Conservation (phyloP, 2,113 vertebrate genomes). For the Sander lucioperca region DNA sequence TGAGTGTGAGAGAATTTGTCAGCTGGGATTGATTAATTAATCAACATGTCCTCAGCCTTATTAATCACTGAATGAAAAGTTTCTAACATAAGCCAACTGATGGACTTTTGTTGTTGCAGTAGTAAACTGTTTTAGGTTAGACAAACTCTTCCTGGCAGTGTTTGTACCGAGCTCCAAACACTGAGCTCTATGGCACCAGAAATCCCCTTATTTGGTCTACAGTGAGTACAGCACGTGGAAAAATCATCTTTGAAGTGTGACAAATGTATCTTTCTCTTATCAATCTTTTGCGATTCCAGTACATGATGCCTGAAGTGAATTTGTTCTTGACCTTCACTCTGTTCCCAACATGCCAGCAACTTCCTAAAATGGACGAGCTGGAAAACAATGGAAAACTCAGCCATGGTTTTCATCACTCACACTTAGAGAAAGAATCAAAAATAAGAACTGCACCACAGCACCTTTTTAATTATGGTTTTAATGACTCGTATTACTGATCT, state of each 20-base stretch:
- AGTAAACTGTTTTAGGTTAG: background rate
- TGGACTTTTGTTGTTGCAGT: background rate
- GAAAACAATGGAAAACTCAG: conserved; percentile 12
- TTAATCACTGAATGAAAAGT: background rate
- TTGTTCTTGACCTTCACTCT: conserved; percentile 29
- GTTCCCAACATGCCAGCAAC: background rate
- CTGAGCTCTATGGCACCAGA: background rate
- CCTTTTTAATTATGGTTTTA: too few species aligned
- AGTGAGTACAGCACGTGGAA: background rate
- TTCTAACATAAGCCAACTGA: background rate
- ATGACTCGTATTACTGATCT: too few species aligned
- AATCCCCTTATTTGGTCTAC: conserved; percentile 24
- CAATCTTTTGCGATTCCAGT: conserved; percentile 6
- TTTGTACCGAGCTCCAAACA: background rate
- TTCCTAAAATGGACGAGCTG: conserved; percentile 14
- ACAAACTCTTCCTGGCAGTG: conserved; percentile 17
- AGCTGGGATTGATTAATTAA: background rate
- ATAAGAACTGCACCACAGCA: too few species aligned
- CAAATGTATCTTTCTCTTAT: background rate
- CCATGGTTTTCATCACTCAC: conserved; percentile 34
- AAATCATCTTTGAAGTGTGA: background rate
- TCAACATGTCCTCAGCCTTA: too few species aligned
- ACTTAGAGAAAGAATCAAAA: conserved; percentile 18
- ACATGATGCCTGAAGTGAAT: background rate
- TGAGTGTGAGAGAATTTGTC: background rate